A percentile compares a stretch with the other conserved stretches of the same genome.
Evolutionary conservation across 2,113 vertebrate species (phyloP).

Genomic region (Melanostigma gelatinosum): DNA sequence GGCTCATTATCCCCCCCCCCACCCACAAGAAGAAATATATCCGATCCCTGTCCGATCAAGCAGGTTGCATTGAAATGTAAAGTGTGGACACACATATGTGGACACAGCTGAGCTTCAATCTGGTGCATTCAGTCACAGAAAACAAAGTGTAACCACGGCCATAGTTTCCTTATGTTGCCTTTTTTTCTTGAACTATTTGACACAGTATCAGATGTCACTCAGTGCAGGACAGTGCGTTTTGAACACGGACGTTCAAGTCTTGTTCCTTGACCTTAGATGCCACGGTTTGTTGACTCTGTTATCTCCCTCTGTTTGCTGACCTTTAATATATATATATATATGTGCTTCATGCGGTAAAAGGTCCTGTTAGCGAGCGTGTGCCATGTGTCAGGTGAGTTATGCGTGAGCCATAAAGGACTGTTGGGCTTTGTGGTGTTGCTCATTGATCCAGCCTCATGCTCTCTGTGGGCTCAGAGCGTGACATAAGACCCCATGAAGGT

Average conservation of each 20-base stretch:
- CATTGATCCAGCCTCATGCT: slow-evolving; percentile 48
- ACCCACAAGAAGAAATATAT: background rate
- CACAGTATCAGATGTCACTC: background rate
- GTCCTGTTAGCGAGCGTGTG: slow-evolving; percentile 6
- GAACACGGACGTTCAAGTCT: slow-evolving; percentile 8
- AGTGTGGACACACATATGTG: background rate
- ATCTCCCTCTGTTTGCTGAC: background rate
- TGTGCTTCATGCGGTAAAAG: slow-evolving; percentile 29
- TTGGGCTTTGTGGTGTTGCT: slow-evolving; percentile 24
- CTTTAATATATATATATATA: slow-evolving; percentile 3
- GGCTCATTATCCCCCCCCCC: too few species aligned
- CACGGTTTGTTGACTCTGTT: slow-evolving; percentile 17
- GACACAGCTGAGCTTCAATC: background rate
- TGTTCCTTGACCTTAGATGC: slow-evolving; percentile 8
- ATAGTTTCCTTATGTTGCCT: background rate
- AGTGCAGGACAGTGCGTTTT: background rate
- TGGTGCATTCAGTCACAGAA: background rate
- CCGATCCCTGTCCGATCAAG: background rate
- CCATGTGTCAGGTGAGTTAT: slow-evolving; percentile 33
- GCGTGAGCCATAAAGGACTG: slow-evolving; percentile 38
- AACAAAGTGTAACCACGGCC: background rate
- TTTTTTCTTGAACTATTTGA: background rate
- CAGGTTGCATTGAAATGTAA: background rate
- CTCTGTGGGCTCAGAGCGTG: slow-evolving; percentile 40
- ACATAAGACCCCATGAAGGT: slow-evolving; percentile 40